phyloP scores from a whole-genome alignment of 2,797 vertebrate species.

The Nannoperca obscura region DNA sequence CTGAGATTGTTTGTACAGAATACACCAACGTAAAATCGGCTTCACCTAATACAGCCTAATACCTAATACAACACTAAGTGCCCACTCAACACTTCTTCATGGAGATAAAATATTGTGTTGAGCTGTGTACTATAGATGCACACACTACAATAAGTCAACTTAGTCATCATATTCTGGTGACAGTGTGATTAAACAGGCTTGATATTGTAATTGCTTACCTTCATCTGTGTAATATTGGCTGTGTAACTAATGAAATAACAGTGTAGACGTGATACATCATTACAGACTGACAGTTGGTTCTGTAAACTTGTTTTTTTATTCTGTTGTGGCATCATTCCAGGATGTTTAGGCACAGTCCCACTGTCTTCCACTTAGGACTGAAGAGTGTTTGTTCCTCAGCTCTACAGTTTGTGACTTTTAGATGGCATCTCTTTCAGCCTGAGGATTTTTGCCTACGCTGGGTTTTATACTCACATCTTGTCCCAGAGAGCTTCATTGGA shows the following conservation, averaged over 20 bases:
- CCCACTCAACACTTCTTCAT: not conserved
- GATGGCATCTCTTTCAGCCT: slow-evolving; percentile 14
- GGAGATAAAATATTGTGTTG: not conserved
- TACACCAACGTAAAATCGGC: not conserved
- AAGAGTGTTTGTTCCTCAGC: slow-evolving; percentile 12
- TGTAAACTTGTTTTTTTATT: not conserved
- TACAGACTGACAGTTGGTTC: not conserved
- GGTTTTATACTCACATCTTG: slow-evolving; percentile 31
- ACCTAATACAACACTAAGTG: not conserved
- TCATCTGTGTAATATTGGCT: not conserved
- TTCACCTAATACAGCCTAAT: not conserved
- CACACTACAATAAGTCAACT: not conserved
- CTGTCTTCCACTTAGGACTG: slow-evolving; percentile 4
- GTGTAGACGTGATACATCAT: not conserved
- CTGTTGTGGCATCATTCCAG: slow-evolving; percentile 12
- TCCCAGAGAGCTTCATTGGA: slow-evolving; percentile 19
- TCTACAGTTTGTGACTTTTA: slow-evolving; percentile 18
- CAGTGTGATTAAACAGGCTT: slow-evolving; percentile 1
- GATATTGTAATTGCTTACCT: not conserved
- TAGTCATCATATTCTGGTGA: not conserved
- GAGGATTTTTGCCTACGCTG: slow-evolving; percentile 22
- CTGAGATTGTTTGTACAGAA: too few relatives aligned
- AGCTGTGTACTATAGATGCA: too few relatives aligned
- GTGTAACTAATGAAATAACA: not conserved
- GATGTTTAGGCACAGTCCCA: slow-evolving; percentile 11